These are phyloP conservation scores for Sabellastarte sp. DNA, from an alignment of 2,888 invertebrate genomes.

Conservation along the genomic window DNA sequence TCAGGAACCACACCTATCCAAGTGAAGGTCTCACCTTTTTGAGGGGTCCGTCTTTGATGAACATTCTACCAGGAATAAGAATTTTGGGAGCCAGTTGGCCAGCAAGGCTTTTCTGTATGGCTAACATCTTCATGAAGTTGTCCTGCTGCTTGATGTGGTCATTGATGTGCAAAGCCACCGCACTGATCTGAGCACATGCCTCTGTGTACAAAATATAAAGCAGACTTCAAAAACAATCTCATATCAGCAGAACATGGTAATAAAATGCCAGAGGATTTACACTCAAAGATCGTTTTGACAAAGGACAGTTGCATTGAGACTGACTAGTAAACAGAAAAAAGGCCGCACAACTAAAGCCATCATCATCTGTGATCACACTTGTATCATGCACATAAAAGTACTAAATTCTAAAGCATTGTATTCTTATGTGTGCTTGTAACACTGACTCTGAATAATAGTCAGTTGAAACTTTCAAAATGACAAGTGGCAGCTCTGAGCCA, in stretches of 20 bases:
- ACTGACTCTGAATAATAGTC: too few species aligned
- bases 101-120: slow-evolving; percentile 68
- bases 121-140: slow-evolving; percentile 69
- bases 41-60: slow-evolving; percentile 67
- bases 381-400: too few species aligned
- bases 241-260: not conserved
- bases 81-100: slow-evolving; percentile 67
- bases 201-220: slow-evolving; percentile 63
- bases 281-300: too few species aligned
- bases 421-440: too few species aligned
- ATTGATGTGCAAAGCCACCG: slow-evolving; percentile 72
- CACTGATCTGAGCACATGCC: slow-evolving; percentile 69
- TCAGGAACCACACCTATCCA: too few species aligned
- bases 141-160: slow-evolving; percentile 74
- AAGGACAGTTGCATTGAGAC: too few species aligned
- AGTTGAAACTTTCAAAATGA: too few species aligned
- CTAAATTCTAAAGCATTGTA: too few species aligned
- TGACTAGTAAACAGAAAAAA: too few species aligned
- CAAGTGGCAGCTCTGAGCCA: too few species aligned
- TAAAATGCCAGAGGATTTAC: not conserved
- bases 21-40: slow-evolving; percentile 56
- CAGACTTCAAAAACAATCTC: not conserved
- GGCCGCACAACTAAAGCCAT: too few species aligned
- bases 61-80: slow-evolving; percentile 69
- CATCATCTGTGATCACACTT: too few species aligned